phyloP scores from a whole-genome alignment of 2,113 vertebrate genomes.

The Amphiprion percula region DNA sequence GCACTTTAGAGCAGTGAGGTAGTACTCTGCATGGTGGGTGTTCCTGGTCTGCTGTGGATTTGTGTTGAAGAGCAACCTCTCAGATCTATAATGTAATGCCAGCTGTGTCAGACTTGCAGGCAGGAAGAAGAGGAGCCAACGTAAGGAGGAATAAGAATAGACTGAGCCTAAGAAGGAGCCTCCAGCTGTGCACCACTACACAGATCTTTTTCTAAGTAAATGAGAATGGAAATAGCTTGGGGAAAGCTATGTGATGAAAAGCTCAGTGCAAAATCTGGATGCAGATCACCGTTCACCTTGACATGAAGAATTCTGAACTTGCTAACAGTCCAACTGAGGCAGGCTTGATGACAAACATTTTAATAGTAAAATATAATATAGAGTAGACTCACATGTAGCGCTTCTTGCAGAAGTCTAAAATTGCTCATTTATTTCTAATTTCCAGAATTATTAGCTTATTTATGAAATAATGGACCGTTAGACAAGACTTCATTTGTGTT shows the following conservation, averaged over 20 bases:
- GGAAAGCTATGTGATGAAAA: conserved; percentile 12
- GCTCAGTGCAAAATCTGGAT: conserved; percentile 15
- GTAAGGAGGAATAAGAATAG: background rate
- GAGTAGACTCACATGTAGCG: too few species aligned
- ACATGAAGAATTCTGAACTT: background rate
- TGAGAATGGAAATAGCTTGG: conserved; percentile 37
- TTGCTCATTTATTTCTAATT: too few species aligned
- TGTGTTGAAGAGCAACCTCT: conserved; percentile 35
- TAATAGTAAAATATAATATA: background rate
- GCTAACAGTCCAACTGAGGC: conserved; percentile 6
- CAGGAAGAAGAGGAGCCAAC: conserved; percentile 31
- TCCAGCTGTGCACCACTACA: conserved; percentile 23
- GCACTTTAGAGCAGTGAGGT: conserved; percentile 1
- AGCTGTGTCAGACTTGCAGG: conserved; percentile 40
- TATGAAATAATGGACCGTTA: too few species aligned
- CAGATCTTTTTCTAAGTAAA: conserved; percentile 34
- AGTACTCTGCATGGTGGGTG: conserved; percentile 12
- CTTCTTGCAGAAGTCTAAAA: too few species aligned
- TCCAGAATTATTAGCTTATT: too few species aligned
- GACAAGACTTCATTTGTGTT: too few species aligned
- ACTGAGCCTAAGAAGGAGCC: conserved; percentile 22
- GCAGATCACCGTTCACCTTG: conserved; percentile 10
- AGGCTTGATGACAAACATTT: background rate
- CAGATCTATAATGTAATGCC: conserved; percentile 46
- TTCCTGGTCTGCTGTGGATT: background rate